Conservation (phyloP, 2,113 vertebrate genomes). For the Dasyornis broadbenti region DNA sequence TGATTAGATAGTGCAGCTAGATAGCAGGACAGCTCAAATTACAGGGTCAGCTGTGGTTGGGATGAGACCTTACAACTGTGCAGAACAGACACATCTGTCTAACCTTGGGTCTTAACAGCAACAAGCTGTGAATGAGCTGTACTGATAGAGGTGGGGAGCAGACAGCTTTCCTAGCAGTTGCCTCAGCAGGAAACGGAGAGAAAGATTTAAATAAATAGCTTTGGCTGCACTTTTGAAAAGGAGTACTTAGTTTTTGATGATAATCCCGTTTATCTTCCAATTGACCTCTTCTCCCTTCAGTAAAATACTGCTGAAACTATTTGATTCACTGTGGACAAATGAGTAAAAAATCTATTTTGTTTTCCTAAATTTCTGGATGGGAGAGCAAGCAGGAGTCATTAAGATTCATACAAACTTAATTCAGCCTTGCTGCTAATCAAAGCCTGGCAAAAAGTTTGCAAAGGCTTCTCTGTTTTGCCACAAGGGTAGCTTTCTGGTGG, state of each 20-base stretch:
- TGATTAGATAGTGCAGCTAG: not conserved
- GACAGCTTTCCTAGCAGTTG: constrained; percentile 1
- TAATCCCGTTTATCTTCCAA: not conserved
- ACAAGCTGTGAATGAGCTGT: not conserved
- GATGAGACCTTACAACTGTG: not conserved
- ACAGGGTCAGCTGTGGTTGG: not conserved
- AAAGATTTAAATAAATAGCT: constrained; percentile 8
- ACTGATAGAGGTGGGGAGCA: not conserved
- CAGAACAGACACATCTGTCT: not conserved
- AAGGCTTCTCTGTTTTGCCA: not conserved
- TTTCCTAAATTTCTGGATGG: not conserved
- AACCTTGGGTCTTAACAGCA: not conserved
- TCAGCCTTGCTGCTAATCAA: not conserved
- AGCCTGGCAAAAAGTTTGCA: not conserved
- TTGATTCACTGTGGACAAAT: not conserved
- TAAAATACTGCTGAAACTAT: not conserved
- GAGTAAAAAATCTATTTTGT: not conserved
- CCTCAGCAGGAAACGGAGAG: not conserved
- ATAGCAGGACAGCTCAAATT: not conserved
- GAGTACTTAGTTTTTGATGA: not conserved
- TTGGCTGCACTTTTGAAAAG: not conserved
- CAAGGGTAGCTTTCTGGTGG: not conserved
- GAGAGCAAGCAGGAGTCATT: not conserved
- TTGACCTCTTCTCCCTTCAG: not conserved
- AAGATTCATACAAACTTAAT: not conserved